Percentiles rank a stretch among this genome's conserved stretches.
phyloP scores from a whole-genome alignment of 2,797 vertebrate genomes.

The Iguana delicatissima region DNA sequence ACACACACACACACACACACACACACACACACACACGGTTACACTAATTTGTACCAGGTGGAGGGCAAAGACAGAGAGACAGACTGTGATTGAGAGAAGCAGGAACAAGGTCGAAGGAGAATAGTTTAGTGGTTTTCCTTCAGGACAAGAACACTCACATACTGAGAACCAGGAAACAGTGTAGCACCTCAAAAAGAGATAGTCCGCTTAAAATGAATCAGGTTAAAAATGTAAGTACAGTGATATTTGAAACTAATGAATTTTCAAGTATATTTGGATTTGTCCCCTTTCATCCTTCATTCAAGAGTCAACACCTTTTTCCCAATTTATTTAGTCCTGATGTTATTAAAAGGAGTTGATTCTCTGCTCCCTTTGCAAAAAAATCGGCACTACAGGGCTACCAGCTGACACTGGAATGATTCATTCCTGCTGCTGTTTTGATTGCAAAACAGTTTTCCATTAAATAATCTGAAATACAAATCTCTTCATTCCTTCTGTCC shows the following conservation, averaged over 20 bases:
- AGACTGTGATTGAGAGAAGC: no score
- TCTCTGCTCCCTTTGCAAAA: no score
- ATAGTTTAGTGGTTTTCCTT: not conserved
- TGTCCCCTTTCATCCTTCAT: not conserved
- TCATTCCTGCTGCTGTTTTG: constrained; percentile 11
- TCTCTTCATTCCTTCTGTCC: constrained; percentile 2
- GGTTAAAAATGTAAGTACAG: not conserved
- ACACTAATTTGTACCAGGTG: not conserved
- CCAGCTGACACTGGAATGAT: not conserved
- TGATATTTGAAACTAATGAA: not conserved
- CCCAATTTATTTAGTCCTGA: not conserved
- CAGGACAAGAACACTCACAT: not conserved
- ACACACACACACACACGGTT: not conserved
- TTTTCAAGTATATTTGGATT: no score
- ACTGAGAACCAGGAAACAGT: no score
- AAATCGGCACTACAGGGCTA: not conserved
- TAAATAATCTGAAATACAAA: constrained; percentile 23
- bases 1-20: no score
- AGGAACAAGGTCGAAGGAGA: not conserved
- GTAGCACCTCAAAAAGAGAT: not conserved
- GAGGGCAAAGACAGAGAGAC: not conserved
- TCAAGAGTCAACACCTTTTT: not conserved
- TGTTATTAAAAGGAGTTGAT: not conserved
- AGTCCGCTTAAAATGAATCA: not conserved
- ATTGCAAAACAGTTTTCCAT: constrained; percentile 12